phyloP scores from a whole-genome alignment of 2,113 vertebrate species.

The Ageneiosus marmoratus region DNA sequence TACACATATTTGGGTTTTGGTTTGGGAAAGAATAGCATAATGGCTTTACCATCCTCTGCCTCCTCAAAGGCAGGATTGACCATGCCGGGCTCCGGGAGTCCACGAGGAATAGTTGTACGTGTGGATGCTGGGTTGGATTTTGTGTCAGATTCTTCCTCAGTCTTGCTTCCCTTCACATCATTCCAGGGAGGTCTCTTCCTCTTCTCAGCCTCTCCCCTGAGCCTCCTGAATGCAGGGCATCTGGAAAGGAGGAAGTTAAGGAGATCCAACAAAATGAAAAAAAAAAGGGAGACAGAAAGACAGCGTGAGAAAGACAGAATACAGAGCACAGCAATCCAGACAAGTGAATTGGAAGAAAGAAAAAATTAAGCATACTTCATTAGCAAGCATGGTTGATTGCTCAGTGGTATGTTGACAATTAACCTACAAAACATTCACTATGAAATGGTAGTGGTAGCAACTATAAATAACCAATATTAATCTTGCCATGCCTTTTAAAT shows the following conservation, averaged over 20 bases:
- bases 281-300: neutral
- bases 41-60: conserved; percentile 81
- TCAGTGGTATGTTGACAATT: conserved; percentile 42
- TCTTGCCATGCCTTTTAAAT: conserved; percentile 7
- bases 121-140: conserved; percentile 61
- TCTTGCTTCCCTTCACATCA: conserved; percentile 74
- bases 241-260: conserved; percentile 59
- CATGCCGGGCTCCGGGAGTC: conserved; percentile 79
- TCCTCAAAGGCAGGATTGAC: conserved; percentile 90
- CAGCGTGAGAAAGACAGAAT: neutral
- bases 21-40: conserved; percentile 15
- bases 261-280: neutral
- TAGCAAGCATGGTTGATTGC: conserved; percentile 27
- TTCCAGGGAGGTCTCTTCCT: conserved; percentile 77
- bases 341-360: neutral
- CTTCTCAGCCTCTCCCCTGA: conserved; percentile 77
- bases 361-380: conserved; percentile 20
- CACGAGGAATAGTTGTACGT: conserved; percentile 55
- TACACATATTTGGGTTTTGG: neutral
- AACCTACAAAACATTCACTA: conserved; percentile 47
- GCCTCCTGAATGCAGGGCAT: conserved; percentile 82
- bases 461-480: conserved; percentile 39
- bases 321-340: conserved; percentile 5
- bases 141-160: conserved; percentile 69
- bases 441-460: conserved; percentile 26